Conservation (phyloP, 2,113 vertebrate genomes). For the Tupaia chinensis region DNA sequence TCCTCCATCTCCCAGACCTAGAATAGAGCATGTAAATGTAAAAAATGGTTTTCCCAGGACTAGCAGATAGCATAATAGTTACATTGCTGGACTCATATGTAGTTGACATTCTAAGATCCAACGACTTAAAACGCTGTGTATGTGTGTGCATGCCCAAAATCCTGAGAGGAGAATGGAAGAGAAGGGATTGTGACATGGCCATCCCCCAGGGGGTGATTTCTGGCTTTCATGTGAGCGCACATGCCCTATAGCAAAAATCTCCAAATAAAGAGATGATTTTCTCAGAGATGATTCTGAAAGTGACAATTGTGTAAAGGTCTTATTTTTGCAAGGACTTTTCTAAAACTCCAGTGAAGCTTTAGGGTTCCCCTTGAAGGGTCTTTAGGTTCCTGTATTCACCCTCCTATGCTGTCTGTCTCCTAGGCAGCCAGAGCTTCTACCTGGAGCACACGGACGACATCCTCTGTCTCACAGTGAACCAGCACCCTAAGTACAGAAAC, state of each 20-base stretch:
- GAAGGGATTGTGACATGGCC: too few species aligned
- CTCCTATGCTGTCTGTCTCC: not conserved
- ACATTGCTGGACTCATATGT: too few species aligned
- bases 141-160: too few species aligned
- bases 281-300: not conserved
- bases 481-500: conserved; percentile 98
- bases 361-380: not conserved
- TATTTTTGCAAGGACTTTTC: not conserved
- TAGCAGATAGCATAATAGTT: too few species aligned
- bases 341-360: not conserved
- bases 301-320: not conserved
- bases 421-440: conserved; percentile 98
- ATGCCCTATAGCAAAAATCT: too few species aligned
- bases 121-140: too few species aligned
- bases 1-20: not conserved
- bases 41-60: not conserved
- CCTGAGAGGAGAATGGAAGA: too few species aligned
- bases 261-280: not conserved
- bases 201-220: too few species aligned
- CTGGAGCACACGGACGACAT: conserved; percentile 98
- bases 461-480: conserved; percentile 98
- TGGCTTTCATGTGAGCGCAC: too few species aligned
- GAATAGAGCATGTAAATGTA: not conserved
- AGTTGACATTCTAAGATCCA: too few species aligned
- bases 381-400: not conserved